phyloP scores from a whole-genome alignment of 1,140 invertebrate genomes.

The Coelopa frigida region DNA sequence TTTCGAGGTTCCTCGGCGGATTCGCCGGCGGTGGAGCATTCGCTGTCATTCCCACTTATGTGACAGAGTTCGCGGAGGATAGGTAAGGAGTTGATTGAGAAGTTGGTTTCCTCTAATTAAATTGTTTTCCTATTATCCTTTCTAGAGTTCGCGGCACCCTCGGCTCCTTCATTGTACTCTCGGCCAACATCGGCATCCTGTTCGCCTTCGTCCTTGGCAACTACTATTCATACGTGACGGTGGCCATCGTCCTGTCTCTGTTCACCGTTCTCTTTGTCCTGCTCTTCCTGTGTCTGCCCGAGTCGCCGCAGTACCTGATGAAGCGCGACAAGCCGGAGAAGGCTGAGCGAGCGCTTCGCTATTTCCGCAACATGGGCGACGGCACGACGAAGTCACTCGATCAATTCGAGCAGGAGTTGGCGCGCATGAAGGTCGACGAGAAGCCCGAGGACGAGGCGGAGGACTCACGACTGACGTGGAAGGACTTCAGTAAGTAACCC shows the following conservation, averaged over 20 bases:
- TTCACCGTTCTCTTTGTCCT: constrained; percentile 45
- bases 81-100: constrained; percentile 16
- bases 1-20: constrained; percentile 45
- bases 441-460: constrained; percentile 2
- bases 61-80: constrained; percentile 46
- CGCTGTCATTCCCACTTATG: constrained; percentile 45
- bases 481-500: constrained; percentile 27
- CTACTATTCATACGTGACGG: constrained; percentile 42
- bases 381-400: constrained; percentile 24
- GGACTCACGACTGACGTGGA: constrained; percentile 14
- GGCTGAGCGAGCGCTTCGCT: constrained; percentile 31
- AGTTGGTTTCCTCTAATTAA: neutral
- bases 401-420: constrained; percentile 28
- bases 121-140: neutral
- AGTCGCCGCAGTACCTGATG: constrained; percentile 49
- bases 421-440: constrained; percentile 15
- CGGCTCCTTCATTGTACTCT: constrained; percentile 48
- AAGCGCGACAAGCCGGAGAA: constrained; percentile 46
- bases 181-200: constrained; percentile 48
- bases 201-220: constrained; percentile 48
- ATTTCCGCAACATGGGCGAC: constrained; percentile 30
- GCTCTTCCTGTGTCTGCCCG: constrained; percentile 48
- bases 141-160: constrained; percentile 44
- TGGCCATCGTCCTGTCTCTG: constrained; percentile 46
- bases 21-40: constrained; percentile 44